These are phyloP conservation scores for Chrysocyon brachyurus DNA, from an alignment of 2,797 vertebrate species.

Conservation along the genomic window DNA sequence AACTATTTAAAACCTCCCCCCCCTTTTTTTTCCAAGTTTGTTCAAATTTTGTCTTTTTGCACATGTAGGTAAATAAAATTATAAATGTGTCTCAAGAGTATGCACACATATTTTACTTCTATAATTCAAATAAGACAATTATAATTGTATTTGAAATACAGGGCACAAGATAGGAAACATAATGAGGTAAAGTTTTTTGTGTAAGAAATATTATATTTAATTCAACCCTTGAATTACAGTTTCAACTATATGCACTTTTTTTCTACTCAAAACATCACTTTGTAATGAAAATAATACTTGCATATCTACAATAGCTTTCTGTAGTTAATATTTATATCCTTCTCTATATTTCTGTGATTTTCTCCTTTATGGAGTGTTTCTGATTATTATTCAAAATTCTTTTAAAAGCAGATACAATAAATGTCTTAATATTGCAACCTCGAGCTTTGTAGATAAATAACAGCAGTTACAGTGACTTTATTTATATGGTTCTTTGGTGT, in stretches of 20 bases:
- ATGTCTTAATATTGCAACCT: background rate
- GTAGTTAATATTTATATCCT: background rate
- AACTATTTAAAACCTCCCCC: background rate
- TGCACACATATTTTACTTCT: background rate
- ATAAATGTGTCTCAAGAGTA: background rate
- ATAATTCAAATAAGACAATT: background rate
- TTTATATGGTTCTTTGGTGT: background rate
- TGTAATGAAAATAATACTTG: background rate
- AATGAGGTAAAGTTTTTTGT: background rate
- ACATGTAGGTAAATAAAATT: background rate
- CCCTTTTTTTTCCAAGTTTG: background rate
- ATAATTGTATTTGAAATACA: background rate
- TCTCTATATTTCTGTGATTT: background rate
- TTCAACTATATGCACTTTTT: background rate
- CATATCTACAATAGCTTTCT: background rate
- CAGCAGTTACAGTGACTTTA: background rate
- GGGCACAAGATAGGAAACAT: background rate
- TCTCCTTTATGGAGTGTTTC: background rate
- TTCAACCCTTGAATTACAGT: background rate
- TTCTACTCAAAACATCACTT: background rate
- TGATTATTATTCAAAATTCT: background rate
- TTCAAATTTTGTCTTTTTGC: background rate
- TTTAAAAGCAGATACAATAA: background rate
- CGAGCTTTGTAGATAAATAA: background rate
- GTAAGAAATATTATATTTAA: background rate